Evolutionary conservation across 1,140 invertebrate genomes (phyloP).

Genomic region (Bombus turneri): DNA sequence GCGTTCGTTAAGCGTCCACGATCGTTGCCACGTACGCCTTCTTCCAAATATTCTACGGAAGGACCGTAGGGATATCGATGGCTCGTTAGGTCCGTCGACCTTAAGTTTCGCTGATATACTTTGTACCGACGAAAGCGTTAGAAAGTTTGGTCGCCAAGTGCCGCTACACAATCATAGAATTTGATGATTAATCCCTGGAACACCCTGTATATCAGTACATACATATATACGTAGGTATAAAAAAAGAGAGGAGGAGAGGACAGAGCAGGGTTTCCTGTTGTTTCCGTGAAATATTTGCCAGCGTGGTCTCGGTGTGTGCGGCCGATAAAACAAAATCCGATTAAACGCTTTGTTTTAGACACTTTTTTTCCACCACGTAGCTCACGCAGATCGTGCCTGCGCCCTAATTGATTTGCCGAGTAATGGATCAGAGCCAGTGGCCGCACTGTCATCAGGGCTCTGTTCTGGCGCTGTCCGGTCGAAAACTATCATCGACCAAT

Average conservation of each 20-base stretch:
- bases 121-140: too few relatives aligned
- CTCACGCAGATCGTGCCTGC: constrained; percentile 50
- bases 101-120: too few relatives aligned
- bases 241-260: background rate
- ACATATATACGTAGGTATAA: background rate
- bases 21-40: too few relatives aligned
- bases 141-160: too few relatives aligned
- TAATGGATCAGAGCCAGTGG: constrained; percentile 63
- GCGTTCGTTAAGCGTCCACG: too few relatives aligned
- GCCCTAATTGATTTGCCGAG: constrained; percentile 69
- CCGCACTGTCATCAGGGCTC: background rate
- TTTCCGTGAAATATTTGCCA: constrained; percentile 67
- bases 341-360: constrained; percentile 71
- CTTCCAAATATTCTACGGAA: too few relatives aligned
- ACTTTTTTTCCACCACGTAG: constrained; percentile 48
- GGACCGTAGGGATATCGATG: too few relatives aligned
- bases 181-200: too few relatives aligned
- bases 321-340: constrained; percentile 72
- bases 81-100: too few relatives aligned
- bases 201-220: background rate
- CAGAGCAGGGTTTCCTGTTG: constrained; percentile 49
- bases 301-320: constrained; percentile 54
- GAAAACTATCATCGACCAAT: constrained; percentile 23
- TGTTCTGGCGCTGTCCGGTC: background rate
- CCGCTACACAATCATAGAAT: too few relatives aligned